Conservation (phyloP, 2,888 invertebrate species). For the Catocala sponsa region DNA sequence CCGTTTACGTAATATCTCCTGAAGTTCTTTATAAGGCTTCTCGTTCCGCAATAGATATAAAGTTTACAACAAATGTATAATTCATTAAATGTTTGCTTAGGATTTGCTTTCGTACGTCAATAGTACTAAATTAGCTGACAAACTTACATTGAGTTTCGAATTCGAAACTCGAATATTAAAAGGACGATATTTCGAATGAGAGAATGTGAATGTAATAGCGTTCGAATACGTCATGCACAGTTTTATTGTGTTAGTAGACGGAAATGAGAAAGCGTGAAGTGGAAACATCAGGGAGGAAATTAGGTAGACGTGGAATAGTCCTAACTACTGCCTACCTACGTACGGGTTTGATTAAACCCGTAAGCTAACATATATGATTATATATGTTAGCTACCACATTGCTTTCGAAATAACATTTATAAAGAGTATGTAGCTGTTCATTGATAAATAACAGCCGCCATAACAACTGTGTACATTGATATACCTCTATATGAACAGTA, state of each 20-base stretch:
- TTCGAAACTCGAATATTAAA: conserved; percentile 9
- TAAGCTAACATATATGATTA: too few species aligned
- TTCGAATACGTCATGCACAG: conserved; percentile 22
- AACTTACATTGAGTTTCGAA: conserved; percentile 9
- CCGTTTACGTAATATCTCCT: conserved; percentile 5
- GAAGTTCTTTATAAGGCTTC: conserved; percentile 20
- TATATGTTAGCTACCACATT: too few species aligned
- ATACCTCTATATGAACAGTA: too few species aligned
- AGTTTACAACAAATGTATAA: conserved; percentile 27
- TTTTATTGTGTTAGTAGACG: conserved; percentile 25
- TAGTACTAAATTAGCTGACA: conserved; percentile 17
- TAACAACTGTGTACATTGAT: too few species aligned
- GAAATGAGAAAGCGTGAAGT: conserved; percentile 34
- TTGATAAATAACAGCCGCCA: too few species aligned
- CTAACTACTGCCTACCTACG: too few species aligned
- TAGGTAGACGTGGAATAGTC: conserved; percentile 5
- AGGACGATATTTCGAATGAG: conserved; percentile 8
- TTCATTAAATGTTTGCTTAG: conserved; percentile 28
- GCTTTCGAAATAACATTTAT: too few species aligned
- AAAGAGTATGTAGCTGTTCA: too few species aligned
- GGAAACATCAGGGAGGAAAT: conserved; percentile 30
- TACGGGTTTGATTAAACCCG: too few species aligned
- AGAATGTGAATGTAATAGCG: conserved; percentile 15
- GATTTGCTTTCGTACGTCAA: conserved; percentile 23
- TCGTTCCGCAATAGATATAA: conserved; percentile 21